A percentile compares a stretch with the other conserved stretches of the same genome.
Evolutionary conservation across 2,113 vertebrate species (phyloP).

Genomic region (Xerus inauris): DNA sequence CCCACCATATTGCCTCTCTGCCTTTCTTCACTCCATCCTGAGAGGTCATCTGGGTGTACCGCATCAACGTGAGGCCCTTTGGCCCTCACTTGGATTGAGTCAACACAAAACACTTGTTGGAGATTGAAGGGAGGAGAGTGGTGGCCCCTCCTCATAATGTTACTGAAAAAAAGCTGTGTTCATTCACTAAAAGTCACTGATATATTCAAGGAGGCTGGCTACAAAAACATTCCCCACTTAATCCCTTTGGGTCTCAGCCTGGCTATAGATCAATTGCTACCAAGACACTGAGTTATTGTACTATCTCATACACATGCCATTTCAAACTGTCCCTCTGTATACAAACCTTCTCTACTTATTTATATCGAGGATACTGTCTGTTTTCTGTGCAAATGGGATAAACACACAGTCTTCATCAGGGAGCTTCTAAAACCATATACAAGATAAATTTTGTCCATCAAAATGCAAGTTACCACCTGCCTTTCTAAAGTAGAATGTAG

Average conservation of each 20-base stretch:
- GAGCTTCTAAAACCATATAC: neutral
- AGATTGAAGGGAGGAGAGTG: neutral
- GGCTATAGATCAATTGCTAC: neutral
- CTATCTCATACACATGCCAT: neutral
- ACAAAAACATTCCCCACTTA: neutral
- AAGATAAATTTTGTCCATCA: neutral
- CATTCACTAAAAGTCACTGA: neutral
- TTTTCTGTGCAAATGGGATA: neutral
- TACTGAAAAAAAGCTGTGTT: neutral
- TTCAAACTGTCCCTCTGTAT: neutral
- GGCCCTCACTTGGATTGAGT: neutral
- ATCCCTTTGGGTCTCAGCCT: neutral
- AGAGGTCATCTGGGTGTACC: neutral
- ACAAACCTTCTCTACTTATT: neutral
- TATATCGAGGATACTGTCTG: neutral
- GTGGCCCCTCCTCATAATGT: neutral
- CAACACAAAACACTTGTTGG: neutral
- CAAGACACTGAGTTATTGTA: neutral
- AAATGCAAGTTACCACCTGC: neutral
- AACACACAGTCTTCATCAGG: neutral
- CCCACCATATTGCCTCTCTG: neutral
- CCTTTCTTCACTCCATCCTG: neutral
- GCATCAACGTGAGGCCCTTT: neutral
- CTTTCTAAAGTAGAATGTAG: neutral
- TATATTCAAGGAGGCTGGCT: neutral